Conservation (phyloP, 1,140 invertebrate genomes). For the Leptestheria dahalacensis region DNA sequence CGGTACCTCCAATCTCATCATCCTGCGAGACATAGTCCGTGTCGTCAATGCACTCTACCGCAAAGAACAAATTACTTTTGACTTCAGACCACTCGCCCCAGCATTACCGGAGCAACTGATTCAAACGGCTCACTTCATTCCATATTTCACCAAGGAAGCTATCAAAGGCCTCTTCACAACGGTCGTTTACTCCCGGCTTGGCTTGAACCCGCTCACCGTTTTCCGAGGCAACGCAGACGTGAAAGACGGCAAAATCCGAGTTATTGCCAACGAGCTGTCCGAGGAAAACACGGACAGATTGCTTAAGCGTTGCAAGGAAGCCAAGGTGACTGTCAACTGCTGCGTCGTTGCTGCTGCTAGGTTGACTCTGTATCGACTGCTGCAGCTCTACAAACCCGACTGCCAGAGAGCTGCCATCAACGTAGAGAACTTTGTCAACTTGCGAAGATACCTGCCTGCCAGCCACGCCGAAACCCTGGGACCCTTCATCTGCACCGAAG, state of each 20-base stretch:
- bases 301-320: neutral
- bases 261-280: neutral
- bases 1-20: neutral
- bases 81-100: neutral
- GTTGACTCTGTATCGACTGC: neutral
- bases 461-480: neutral
- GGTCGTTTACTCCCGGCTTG: neutral
- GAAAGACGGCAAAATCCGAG: neutral
- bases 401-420: neutral
- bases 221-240: neutral
- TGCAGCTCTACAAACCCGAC: neutral
- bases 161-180: neutral
- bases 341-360: neutral
- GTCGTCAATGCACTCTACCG: neutral
- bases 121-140: neutral
- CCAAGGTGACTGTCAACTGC: neutral
- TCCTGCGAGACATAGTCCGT: neutral
- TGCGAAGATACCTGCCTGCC: neutral
- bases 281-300: neutral
- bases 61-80: neutral
- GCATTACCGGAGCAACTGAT: neutral
- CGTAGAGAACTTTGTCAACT: neutral
- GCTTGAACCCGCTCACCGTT: neutral
- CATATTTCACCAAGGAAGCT: neutral
- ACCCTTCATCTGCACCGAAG: neutral